A percentile compares a stretch with the other conserved stretches of the same genome.
phyloP scores from a whole-genome alignment of 2,797 vertebrate genomes.

The Pogoniulus pusillus region DNA sequence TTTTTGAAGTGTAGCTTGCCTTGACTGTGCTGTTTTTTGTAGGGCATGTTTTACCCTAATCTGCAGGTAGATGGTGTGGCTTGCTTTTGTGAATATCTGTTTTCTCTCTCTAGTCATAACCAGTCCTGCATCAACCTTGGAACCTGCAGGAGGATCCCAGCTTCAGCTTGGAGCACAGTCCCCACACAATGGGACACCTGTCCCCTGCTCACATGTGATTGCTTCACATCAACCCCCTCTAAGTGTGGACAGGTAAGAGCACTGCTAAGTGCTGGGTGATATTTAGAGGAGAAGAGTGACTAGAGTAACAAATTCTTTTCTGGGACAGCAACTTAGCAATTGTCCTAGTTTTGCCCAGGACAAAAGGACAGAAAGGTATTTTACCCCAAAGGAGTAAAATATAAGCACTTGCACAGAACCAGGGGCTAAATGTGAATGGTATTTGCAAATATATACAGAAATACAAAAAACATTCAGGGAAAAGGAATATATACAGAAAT shows the following conservation, averaged over 20 bases:
- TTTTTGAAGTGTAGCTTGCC: neutral
- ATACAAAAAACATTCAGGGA: too few species aligned
- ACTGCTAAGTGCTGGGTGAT: rapidly evolving
- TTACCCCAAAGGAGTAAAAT: too few species aligned
- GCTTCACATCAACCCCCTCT: conserved; percentile 60
- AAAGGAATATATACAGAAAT: too few species aligned
- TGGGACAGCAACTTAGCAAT: too few species aligned
- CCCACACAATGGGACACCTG: conserved; percentile 44
- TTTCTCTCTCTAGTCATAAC: conserved; percentile 9
- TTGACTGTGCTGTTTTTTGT: neutral
- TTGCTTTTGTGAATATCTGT: neutral
- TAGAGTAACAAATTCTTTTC: neutral
- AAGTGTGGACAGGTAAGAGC: conserved; percentile 80
- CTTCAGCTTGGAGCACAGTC: conserved; percentile 42
- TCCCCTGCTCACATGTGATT: neutral
- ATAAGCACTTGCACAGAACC: too few species aligned
- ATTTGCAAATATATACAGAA: too few species aligned
- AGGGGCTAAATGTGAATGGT: too few species aligned
- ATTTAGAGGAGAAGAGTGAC: neutral
- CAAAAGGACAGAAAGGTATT: too few species aligned
- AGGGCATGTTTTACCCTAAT: neutral
- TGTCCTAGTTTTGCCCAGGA: too few species aligned
- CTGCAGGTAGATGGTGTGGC: neutral
- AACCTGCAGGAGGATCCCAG: conserved; percentile 53
- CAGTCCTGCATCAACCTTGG: conserved; percentile 2